A percentile compares a stretch with the other conserved stretches of the same genome.
Evolutionary conservation across 1,140 invertebrate species (phyloP).

Genomic region (Ceratoteleas bidentatus): DNA sequence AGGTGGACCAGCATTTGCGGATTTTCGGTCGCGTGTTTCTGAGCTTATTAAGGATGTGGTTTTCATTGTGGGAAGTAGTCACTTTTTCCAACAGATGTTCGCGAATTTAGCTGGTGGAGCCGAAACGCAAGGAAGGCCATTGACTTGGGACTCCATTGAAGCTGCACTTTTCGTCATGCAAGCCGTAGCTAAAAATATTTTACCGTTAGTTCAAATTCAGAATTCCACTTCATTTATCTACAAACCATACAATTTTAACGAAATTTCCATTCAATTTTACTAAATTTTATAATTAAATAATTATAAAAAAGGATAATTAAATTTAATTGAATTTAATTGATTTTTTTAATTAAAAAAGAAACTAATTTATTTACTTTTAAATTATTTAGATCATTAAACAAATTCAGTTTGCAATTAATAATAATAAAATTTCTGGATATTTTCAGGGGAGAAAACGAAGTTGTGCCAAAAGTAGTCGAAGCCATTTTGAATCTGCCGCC

Average conservation of each 20-base stretch:
- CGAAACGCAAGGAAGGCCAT: constrained; percentile 72
- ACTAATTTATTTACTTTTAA: no score
- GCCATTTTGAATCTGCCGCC: constrained; percentile 93
- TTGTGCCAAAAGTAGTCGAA: constrained; percentile 96
- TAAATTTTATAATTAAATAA: no score
- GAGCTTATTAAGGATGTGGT: constrained; percentile 98
- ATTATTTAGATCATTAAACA: no score
- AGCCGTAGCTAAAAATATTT: constrained; percentile 96
- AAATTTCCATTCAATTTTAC: no score
- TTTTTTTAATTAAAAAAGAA: no score
- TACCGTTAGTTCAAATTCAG: constrained; percentile 89
- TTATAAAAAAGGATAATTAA: no score
- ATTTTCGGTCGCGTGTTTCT: constrained; percentile 94
- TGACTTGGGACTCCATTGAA: constrained; percentile 95
- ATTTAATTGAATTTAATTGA: no score
- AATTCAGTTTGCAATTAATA: no score
- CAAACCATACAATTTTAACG: no score
- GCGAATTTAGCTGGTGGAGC: constrained; percentile 81
- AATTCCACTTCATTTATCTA: neutral
- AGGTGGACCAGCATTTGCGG: constrained; percentile 83
- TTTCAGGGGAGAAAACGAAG: constrained; percentile 93
- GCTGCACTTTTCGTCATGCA: constrained; percentile 98
- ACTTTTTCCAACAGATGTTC: constrained; percentile 96
- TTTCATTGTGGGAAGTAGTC: constrained; percentile 97
- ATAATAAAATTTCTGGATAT: neutral